Base-by-base conservation (phyloP, 2,888 invertebrate species). In the Polyommatus icarus region DNA sequence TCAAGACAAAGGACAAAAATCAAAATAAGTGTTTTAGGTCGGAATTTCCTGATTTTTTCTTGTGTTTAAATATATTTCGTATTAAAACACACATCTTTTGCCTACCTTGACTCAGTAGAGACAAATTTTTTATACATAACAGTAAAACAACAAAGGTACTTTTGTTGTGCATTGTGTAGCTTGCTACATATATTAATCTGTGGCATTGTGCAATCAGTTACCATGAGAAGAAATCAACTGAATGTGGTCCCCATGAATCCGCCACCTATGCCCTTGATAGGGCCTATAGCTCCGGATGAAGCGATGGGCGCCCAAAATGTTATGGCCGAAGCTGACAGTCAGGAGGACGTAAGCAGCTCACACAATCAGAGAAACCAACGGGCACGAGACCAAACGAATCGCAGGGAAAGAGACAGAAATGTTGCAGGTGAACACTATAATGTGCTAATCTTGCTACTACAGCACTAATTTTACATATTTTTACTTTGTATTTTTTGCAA, bases 301-400 rank as follows among this genome's bases (percentile, higher is more conserved):
- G 24, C 1, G 29, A 29, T 77, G 59, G 57, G 36, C 15, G n/a
- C 72, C 15, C 71, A 72, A 18, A 20, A 29, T 54, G 29, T 54
- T 15, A 7, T 29, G 29, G 57, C 15, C 3, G 71, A 77, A 24
- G 71, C 71, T 76, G 79, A 78, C 12, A 71, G 36, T 59, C 79
- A 79, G 77, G 18, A 73, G 5, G 81, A 81, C 46, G 80, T 80
- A 1, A 76, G 79, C 6, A 82, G 80, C 61, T 79, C 80, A 4
- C 78, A 82, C 46, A 76, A 24, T 78, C 77, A 76, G 8, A 80
- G 71, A 8, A 76, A 76, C 3, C 78, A 76, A 5, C 77, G 77
- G 15, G 77, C 80, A 7, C 78, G 76, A 54, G 72, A 78, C 18
- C 78, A 76, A 71, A 78, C 50, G 2, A 73, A 61, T 50, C 79